Base-by-base conservation (phyloP, 1,140 invertebrate species). In the Drosophila novamexicana region DNA sequence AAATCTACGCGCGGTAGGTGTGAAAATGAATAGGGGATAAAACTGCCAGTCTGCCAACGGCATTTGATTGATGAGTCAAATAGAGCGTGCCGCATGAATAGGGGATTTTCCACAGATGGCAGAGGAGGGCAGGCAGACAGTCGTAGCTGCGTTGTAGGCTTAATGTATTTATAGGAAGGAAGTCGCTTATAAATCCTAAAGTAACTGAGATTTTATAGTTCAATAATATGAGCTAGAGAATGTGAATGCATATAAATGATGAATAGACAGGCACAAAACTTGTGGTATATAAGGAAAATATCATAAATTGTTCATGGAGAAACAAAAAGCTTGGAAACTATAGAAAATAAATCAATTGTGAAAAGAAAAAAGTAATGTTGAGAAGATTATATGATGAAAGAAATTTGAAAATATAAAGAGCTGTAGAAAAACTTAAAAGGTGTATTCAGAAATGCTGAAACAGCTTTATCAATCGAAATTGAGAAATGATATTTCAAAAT, bases 61-160 rank as follows among this genome's bases (percentile, higher is more conserved):
- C 40, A 59, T 77, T 84, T 84, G 81, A 84, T 84, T 84, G 81
- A 84, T 84, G 81, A 81, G 74, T 68, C 74, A 69, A 84, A 85
- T 86, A 88, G 75, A 82, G 83, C 82, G 82, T 86, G 82, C 82
- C 64, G 53, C 56, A 86, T 82, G 67, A 86, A 88, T 88, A 82
- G 82, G 78, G 75, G 63, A 75, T 82, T 81, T 66, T 34, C 4
- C 12, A 49, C 82, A 86, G 81, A 56, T 77, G 59, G 54, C 36
- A 14, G 59, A 18, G 42, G 22, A 39, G 14, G 22, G n/a, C 34
- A 42, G 44, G 47, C 22, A 29, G 22, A 29, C 56, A 40, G 14
- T 39, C 54, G 34, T 29, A 16, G 50, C 16, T 61, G 44, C 40
- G 42, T 52, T 64, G 32, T 45, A 14, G 62, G 49, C 39, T 76